Percentiles rank a stretch among this genome's conserved stretches.
Conservation (phyloP, 2,888 invertebrate species). For the Morpho deidamia region DNA sequence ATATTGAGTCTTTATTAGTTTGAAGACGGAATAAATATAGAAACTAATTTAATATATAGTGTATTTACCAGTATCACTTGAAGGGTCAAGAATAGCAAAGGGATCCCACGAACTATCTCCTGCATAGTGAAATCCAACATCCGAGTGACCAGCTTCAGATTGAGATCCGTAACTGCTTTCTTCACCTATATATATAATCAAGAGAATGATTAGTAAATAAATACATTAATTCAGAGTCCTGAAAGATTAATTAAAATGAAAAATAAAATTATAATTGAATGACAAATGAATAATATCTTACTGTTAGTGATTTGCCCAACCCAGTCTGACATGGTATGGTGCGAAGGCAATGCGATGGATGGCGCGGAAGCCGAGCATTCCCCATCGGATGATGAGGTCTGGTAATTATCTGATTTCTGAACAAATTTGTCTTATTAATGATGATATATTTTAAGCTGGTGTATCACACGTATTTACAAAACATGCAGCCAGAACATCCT, state of each 20-base stretch:
- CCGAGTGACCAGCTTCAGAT: constrained; percentile 80
- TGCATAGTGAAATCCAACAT: constrained; percentile 65
- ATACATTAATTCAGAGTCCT: background rate
- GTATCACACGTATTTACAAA: constrained; percentile 13
- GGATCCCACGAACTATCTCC: constrained; percentile 83
- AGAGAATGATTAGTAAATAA: background rate
- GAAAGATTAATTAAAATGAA: too few relatives aligned
- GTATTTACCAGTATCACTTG: constrained; percentile 84
- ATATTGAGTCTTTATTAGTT: too few relatives aligned
- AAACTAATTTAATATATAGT: background rate
- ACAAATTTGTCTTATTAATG: constrained; percentile 34
- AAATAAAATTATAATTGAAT: background rate
- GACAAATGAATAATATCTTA: constrained; percentile 38
- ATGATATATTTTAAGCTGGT: constrained; percentile 4
- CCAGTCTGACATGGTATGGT: constrained; percentile 87
- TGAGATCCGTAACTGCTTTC: constrained; percentile 92
- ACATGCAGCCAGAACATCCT: constrained; percentile 30
- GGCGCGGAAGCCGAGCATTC: constrained; percentile 82
- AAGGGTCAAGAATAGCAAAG: constrained; percentile 85
- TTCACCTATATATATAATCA: constrained; percentile 63
- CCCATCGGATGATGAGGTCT: constrained; percentile 79
- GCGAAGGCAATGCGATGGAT: constrained; percentile 73
- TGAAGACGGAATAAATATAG: too few relatives aligned
- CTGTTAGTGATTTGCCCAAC: constrained; percentile 93
- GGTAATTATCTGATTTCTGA: constrained; percentile 71